Evolutionary conservation across 2,797 vertebrate genomes (phyloP).

Genomic region (Coilia nasus): DNA sequence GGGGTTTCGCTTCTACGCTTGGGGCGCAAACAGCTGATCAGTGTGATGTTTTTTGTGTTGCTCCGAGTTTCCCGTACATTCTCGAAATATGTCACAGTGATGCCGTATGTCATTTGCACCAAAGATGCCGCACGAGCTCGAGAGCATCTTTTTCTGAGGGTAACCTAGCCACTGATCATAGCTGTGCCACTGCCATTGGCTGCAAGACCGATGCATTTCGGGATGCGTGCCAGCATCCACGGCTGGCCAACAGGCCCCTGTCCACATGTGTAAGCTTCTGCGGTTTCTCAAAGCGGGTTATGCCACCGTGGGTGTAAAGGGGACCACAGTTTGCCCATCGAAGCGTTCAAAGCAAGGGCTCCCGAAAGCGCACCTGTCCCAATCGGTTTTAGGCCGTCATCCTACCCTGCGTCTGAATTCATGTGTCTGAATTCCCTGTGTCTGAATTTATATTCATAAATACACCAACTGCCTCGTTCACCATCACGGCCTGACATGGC

Average conservation of each 20-base stretch:
- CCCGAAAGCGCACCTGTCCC: not conserved
- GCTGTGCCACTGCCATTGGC: not conserved
- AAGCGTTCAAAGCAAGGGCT: not conserved
- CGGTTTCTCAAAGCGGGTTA: not conserved
- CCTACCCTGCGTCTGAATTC: not conserved
- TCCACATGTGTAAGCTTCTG: not conserved
- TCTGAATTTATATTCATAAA: not conserved
- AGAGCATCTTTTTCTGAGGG: not conserved
- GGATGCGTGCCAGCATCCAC: not conserved
- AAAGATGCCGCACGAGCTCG: not conserved
- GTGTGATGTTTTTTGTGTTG: conserved; percentile 5
- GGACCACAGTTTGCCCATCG: not conserved
- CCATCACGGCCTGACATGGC: not conserved
- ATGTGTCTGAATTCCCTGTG: not conserved
- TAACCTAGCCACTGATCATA: not conserved
- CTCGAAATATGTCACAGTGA: conserved; percentile 53
- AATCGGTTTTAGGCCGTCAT: not conserved
- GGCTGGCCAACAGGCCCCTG: not conserved
- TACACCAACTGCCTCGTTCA: not conserved
- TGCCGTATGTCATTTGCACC: conserved; percentile 8
- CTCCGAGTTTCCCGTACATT: conserved; percentile 35
- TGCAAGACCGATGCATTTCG: not conserved
- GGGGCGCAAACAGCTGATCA: conserved; percentile 22
- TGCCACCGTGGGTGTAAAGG: not conserved
- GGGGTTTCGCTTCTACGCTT: not conserved